Conservation (phyloP, 2,888 invertebrate species). For the Nymphalis urticae region DNA sequence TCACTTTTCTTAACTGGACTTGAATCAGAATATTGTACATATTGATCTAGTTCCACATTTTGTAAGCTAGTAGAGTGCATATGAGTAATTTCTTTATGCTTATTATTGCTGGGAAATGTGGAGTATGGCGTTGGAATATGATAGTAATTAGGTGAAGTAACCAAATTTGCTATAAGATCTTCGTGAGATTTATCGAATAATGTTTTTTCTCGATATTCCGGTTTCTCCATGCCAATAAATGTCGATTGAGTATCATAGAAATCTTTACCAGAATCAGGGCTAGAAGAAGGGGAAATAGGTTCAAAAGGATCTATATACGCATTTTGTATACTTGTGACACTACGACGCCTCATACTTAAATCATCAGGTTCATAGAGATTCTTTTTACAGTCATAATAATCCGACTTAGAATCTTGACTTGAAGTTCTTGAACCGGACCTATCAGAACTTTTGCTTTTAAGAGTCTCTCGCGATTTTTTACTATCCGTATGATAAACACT, state of each 20-base stretch:
- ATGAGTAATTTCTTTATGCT: slow-evolving; percentile 81
- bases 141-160: slow-evolving; percentile 73
- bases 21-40: slow-evolving; percentile 64
- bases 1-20: slow-evolving; percentile 69
- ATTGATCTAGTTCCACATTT: slow-evolving; percentile 86
- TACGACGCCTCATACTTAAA: slow-evolving; percentile 58
- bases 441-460: slow-evolving; percentile 83
- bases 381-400: slow-evolving; percentile 85
- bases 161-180: slow-evolving; percentile 80
- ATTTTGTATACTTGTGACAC: slow-evolving; percentile 64
- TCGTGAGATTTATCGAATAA: slow-evolving; percentile 82
- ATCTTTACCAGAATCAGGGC: slow-evolving; percentile 85
- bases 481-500: slow-evolving; percentile 85
- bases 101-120: slow-evolving; percentile 83
- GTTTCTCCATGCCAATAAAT: slow-evolving; percentile 71
- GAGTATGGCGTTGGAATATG: slow-evolving; percentile 83
- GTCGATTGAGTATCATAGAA: slow-evolving; percentile 81
- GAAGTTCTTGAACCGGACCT: slow-evolving; percentile 84
- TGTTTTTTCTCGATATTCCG: slow-evolving; percentile 78
- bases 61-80: slow-evolving; percentile 86
- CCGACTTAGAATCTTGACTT: slow-evolving; percentile 87
- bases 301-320: slow-evolving; percentile 72
- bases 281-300: slow-evolving; percentile 83
- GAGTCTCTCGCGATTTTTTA: slow-evolving; percentile 84
- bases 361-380: slow-evolving; percentile 71